A percentile compares a stretch with the other conserved stretches of the same genome.
Conservation (phyloP, 2,888 invertebrate genomes). For the Acanthopleura granulata region DNA sequence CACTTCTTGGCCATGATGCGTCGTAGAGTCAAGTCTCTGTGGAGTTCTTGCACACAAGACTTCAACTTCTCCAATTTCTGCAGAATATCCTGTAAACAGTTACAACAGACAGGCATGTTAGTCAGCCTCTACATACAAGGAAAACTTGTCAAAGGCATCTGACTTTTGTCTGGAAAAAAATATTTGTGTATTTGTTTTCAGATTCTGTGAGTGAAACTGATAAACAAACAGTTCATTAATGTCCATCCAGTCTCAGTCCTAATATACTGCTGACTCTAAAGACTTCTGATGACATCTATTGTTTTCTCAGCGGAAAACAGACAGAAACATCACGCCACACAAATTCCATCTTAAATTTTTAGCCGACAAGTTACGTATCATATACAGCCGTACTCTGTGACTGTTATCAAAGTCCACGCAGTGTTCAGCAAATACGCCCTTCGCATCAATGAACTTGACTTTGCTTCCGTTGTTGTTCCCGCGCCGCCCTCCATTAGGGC, state of each 20-base stretch:
- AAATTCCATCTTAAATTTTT: no score
- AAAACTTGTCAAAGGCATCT: neutral
- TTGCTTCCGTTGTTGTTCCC: constrained; percentile 45
- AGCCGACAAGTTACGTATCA: no score
- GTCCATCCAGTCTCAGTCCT: no score
- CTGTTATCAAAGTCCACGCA: constrained; percentile 57
- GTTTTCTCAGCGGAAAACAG: no score
- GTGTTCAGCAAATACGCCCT: constrained; percentile 60
- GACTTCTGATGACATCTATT: no score
- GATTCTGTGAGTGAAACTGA: no score
- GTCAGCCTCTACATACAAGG: neutral
- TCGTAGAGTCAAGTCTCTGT: constrained; percentile 79
- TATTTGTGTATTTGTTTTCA: no score
- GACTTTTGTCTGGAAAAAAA: no score
- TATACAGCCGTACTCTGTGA: constrained; percentile 44
- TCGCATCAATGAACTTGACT: constrained; percentile 54
- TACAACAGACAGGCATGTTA: neutral
- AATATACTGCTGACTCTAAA: no score
- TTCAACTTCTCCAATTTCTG: constrained; percentile 56
- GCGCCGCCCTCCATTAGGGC: constrained; percentile 27
- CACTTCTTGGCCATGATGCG: constrained; percentile 70
- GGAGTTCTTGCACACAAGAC: constrained; percentile 77
- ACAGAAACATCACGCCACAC: no score
- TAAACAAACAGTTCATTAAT: no score
- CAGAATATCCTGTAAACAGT: constrained; percentile 43